A percentile compares a stretch with the other conserved stretches of the same genome.
Evolutionary conservation across 2,113 vertebrate species (phyloP).

Genomic region (Corythaeola cristata): DNA sequence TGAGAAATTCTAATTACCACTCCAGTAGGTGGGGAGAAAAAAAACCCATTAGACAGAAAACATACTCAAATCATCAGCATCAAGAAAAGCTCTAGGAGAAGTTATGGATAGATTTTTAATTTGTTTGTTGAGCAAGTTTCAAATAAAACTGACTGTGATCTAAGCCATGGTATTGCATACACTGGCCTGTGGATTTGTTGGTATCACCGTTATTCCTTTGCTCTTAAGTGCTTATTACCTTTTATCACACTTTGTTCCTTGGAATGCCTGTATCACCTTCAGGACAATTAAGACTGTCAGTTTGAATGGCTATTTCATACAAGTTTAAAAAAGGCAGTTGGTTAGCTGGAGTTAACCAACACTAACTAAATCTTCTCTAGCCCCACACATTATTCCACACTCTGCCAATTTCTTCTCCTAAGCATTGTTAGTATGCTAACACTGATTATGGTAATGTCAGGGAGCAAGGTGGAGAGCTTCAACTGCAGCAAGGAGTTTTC

Average conservation of each 20-base stretch:
- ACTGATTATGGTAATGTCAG: neutral
- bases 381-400: neutral
- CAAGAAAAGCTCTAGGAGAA: neutral
- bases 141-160: neutral
- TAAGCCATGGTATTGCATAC: neutral
- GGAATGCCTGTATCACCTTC: neutral
- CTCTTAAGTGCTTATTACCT: neutral
- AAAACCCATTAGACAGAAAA: neutral
- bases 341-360: neutral
- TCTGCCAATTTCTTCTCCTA: neutral
- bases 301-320: neutral
- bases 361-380: neutral
- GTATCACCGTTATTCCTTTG: neutral
- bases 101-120: neutral
- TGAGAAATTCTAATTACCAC: neutral
- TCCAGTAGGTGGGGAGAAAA: neutral
- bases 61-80: rapidly evolving
- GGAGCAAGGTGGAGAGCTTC: neutral
- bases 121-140: neutral
- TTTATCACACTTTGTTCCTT: neutral
- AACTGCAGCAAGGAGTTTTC: neutral
- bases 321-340: neutral
- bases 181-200: neutral
- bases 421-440: neutral
- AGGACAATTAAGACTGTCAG: neutral